Evolutionary conservation across 2,797 vertebrate genomes (phyloP).

Genomic region (Bovichtus diacanthus): DNA sequence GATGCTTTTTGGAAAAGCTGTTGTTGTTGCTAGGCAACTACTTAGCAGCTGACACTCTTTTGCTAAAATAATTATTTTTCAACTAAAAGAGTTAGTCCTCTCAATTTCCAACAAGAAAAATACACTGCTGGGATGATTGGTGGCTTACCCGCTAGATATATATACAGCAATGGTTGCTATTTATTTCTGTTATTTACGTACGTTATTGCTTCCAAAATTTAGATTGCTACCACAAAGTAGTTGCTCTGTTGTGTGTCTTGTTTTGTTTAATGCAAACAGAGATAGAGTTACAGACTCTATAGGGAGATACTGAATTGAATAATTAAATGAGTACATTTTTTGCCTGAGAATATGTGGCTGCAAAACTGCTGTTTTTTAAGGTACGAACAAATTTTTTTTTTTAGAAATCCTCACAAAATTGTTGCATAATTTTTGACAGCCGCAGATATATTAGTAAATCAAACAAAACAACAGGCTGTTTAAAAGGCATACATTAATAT

Average conservation of each 20-base stretch:
- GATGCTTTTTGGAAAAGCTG: slow-evolving; percentile 78
- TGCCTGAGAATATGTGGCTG: not conserved
- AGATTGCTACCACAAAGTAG: not conserved
- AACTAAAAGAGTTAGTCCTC: slow-evolving; percentile 74
- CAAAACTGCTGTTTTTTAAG: not conserved
- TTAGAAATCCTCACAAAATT: not conserved
- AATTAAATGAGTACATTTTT: not conserved
- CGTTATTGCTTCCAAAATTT: not conserved
- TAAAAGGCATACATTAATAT: not conserved
- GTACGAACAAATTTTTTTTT: not conserved
- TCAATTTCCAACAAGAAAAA: slow-evolving; percentile 57
- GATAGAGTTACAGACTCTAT: not conserved
- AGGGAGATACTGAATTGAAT: not conserved
- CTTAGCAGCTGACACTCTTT: slow-evolving; percentile 62
- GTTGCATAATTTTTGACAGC: not conserved
- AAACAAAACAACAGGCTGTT: not conserved
- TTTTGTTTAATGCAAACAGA: slow-evolving; percentile 2
- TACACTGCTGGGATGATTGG: slow-evolving; percentile 24
- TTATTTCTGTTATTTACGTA: slow-evolving; percentile 14
- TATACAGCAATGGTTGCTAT: not conserved
- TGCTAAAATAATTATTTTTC: slow-evolving; percentile 68
- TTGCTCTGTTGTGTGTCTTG: not conserved
- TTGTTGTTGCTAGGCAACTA: slow-evolving; percentile 82
- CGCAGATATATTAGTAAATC: not conserved
- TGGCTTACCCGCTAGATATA: slow-evolving; percentile 18